Conservation (phyloP, 2,888 invertebrate genomes). For the Drosophila formosana region DNA sequence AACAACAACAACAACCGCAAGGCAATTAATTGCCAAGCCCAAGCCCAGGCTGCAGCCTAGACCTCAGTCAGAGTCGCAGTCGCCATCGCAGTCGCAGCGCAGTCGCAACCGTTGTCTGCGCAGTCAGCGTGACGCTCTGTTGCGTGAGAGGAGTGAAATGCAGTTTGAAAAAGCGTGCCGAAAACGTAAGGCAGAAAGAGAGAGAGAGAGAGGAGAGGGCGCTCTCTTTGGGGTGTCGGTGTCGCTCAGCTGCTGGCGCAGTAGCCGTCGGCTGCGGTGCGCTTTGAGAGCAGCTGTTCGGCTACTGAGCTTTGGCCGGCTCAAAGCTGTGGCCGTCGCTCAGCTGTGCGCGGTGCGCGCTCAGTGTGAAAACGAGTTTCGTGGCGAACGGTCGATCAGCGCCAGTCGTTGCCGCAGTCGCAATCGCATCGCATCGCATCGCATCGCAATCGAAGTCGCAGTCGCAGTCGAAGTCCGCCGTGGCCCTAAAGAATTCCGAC, state of each 20-base stretch:
- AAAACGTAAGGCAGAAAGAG: constrained; percentile 17
- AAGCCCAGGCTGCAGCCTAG: constrained; percentile 39
- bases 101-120: neutral
- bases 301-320: constrained; percentile 56
- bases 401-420: constrained; percentile 54
- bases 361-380: constrained; percentile 83
- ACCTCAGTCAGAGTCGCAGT: constrained; percentile 17
- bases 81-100: constrained; percentile 7
- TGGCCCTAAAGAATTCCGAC: constrained; percentile 59
- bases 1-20: constrained; percentile 1
- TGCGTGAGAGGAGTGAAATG: constrained; percentile 54
- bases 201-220: constrained; percentile 13
- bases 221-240: constrained; percentile 29
- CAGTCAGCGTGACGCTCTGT: constrained; percentile 20
- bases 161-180: constrained; percentile 53
- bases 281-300: constrained; percentile 39
- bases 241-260: constrained; percentile 31
- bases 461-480: constrained; percentile 44
- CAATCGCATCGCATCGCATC: constrained; percentile 40
- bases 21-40: constrained; percentile 60
- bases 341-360: constrained; percentile 49
- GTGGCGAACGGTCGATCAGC: constrained; percentile 73
- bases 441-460: constrained; percentile 43
- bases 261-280: constrained; percentile 34
- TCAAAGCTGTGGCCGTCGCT: constrained; percentile 46